phyloP scores from a whole-genome alignment of 2,797 vertebrate genomes.

The Pangasius djambal region DNA sequence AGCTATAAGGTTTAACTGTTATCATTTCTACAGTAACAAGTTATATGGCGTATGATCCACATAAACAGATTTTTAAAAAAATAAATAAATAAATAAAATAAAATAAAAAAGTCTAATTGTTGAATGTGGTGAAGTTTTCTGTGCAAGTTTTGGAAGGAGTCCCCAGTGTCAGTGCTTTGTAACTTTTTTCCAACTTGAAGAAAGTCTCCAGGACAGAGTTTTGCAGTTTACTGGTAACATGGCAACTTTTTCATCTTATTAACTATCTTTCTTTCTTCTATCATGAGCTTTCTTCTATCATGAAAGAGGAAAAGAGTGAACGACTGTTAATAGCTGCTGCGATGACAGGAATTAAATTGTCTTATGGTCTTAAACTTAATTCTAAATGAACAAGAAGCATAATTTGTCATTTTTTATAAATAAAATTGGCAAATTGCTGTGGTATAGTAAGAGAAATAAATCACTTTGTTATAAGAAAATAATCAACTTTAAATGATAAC shows the following conservation, averaged over 20 bases:
- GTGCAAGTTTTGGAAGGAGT: background rate
- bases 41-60: background rate
- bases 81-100: too few relatives aligned
- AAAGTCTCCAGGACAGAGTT: background rate
- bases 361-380: background rate
- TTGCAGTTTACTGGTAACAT: background rate
- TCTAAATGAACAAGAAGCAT: background rate
- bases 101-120: background rate
- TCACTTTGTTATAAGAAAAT: background rate
- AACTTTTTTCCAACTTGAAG: background rate
- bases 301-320: background rate
- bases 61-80: background rate
- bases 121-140: background rate
- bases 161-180: background rate
- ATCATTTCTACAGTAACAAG: background rate
- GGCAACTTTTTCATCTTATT: background rate
- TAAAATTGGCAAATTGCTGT: background rate
- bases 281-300: background rate
- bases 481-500: background rate
- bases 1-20: background rate
- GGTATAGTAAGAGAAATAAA: background rate
- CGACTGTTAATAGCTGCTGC: background rate
- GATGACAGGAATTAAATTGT: background rate
- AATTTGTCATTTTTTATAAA: background rate
- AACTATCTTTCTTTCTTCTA: too few relatives aligned